phyloP scores from a whole-genome alignment of 2,888 invertebrate genomes.

The Scrobipalpa costella region DNA sequence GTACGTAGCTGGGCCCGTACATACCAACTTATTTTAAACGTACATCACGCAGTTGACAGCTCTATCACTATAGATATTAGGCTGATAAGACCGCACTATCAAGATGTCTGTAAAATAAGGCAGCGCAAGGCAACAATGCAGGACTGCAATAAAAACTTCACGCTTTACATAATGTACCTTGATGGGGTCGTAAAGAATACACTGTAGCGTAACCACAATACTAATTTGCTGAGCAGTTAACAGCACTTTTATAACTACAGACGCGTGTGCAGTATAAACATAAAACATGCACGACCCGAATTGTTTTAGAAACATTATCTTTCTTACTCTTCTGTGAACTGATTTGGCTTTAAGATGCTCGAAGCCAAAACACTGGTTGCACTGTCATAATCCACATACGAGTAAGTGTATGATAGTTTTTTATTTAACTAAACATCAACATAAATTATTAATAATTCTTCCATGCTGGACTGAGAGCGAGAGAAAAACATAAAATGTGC shows the following conservation, averaged over 20 bases:
- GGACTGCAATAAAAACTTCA: slow-evolving; percentile 7
- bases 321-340: too few relatives aligned
- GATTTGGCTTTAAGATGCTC: too few relatives aligned
- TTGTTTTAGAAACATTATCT: too few relatives aligned
- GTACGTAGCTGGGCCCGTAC: background rate
- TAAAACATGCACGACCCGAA: too few relatives aligned
- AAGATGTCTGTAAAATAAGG: background rate
- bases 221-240: background rate
- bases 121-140: slow-evolving; percentile 14
- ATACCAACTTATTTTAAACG: background rate
- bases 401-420: too few relatives aligned
- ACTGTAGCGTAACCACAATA: background rate
- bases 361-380: too few relatives aligned
- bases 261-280: too few relatives aligned
- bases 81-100: background rate
- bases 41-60: background rate
- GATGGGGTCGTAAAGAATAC: background rate
- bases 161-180: background rate
- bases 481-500: too few relatives aligned
- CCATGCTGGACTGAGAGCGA: too few relatives aligned
- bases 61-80: background rate
- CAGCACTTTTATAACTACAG: background rate
- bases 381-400: too few relatives aligned
- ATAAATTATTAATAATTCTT: too few relatives aligned
- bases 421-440: too few relatives aligned